Percentiles rank a stretch among this genome's conserved stretches.
Conservation (phyloP, 2,113 vertebrate genomes). For the Stictonetta naevosa region DNA sequence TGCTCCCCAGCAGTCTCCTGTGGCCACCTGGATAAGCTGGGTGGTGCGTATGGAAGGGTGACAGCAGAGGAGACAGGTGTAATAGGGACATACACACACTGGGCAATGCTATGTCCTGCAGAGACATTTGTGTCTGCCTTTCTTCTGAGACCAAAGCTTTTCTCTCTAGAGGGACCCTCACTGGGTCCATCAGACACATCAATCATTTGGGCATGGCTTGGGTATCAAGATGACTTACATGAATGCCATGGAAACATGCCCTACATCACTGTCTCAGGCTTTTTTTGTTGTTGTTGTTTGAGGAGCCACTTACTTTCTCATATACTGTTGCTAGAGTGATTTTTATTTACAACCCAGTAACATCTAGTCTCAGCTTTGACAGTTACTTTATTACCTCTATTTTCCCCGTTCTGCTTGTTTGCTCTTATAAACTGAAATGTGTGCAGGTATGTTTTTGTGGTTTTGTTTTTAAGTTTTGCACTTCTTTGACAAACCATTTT, state of each 20-base stretch:
- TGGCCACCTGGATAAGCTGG: not conserved
- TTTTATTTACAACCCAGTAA: not conserved
- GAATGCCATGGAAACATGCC: not conserved
- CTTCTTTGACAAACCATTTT: not conserved
- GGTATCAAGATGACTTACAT: not conserved
- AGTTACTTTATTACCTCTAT: not conserved
- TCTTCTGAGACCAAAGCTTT: not conserved
- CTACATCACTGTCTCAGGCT: not conserved
- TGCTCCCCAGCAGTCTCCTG: not conserved
- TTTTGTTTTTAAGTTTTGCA: not conserved
- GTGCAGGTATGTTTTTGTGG: not conserved
- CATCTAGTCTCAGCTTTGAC: not conserved
- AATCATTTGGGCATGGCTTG: not conserved
- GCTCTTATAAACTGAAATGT: not conserved
- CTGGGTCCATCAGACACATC: not conserved
- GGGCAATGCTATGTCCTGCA: not conserved
- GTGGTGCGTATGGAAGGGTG: not conserved
- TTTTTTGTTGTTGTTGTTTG: not conserved
- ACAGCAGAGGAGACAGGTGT: accelerated
- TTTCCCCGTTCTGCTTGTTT: not conserved
- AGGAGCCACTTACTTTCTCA: not conserved
- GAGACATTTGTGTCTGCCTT: not conserved
- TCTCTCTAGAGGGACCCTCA: not conserved
- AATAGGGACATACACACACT: accelerated
- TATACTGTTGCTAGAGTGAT: not conserved